Conservation (phyloP, 2,888 invertebrate species). For the Lochmaea crataegi region DNA sequence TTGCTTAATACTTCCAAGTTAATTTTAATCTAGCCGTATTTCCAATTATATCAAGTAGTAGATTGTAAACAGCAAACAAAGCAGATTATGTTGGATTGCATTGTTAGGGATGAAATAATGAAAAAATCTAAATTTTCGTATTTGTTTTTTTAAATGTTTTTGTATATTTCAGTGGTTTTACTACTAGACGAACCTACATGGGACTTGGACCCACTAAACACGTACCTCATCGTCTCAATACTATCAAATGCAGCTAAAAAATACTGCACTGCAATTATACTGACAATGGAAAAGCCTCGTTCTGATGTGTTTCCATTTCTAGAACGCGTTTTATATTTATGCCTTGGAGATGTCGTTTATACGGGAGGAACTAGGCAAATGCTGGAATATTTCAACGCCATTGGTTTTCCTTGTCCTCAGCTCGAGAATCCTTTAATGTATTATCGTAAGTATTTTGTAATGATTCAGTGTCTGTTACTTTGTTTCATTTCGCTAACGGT, state of each 20-base stretch:
- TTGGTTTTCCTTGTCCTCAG: conserved; percentile 97
- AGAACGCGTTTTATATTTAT: conserved; percentile 90
- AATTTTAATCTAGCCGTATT: no score
- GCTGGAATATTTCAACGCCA: conserved; percentile 93
- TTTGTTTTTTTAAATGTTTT: no score
- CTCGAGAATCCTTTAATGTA: conserved; percentile 98
- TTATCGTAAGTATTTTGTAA: conserved; percentile 77
- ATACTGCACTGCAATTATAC: conserved; percentile 88
- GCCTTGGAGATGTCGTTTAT: conserved; percentile 91
- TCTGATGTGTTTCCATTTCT: conserved; percentile 96
- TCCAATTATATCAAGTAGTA: no score
- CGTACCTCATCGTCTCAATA: conserved; percentile 94
- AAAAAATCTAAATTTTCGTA: no score
- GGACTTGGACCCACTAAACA: conserved; percentile 94
- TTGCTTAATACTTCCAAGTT: no score
- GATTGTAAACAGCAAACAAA: no score
- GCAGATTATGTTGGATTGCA: no score
- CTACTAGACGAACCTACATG: conserved; percentile 94
- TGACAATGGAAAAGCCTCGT: conserved; percentile 94
- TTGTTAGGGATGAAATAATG: no score
- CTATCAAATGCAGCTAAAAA: conserved; percentile 90
- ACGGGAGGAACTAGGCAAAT: conserved; percentile 92
- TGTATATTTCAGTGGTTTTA: conserved; percentile 75
- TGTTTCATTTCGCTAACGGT: no score
- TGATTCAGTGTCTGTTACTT: not conserved